Evolutionary conservation across 2,888 invertebrate genomes (phyloP).

Genomic region (Standfussiana lucernea): DNA sequence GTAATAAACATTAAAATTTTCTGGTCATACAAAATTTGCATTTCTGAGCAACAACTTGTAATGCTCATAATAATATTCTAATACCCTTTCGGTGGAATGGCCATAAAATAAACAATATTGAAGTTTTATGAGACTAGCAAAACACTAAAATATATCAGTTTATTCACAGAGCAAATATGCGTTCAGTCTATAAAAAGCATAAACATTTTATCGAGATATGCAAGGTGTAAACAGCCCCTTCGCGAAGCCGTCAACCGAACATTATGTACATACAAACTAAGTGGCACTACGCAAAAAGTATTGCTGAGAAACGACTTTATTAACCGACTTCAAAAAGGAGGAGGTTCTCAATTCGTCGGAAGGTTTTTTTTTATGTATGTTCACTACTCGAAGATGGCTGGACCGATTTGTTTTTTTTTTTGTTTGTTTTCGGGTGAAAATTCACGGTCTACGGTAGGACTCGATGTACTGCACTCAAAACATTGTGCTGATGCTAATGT

Average conservation of each 20-base stretch:
- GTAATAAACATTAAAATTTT: not conserved
- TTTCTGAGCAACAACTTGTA: not conserved
- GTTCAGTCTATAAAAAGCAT: not conserved
- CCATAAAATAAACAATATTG: not conserved
- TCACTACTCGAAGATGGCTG: no score
- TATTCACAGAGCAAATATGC: not conserved
- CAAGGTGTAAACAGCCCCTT: not conserved
- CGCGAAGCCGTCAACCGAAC: not conserved
- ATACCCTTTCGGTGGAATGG: not conserved
- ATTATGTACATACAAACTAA: not conserved
- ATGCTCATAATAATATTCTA: not conserved
- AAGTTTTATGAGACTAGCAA: not conserved
- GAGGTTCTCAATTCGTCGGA: no score
- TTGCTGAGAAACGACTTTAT: not conserved
- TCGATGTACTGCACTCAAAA: not conserved
- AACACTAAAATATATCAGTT: not conserved
- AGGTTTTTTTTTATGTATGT: no score
- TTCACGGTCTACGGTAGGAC: not conserved
- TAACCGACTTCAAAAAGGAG: no score
- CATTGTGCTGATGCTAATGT: not conserved
- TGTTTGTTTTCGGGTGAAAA: not conserved
- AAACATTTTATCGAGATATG: not conserved
- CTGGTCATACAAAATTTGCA: slow-evolving; percentile 8
- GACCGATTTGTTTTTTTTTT: no score
- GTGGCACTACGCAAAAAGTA: not conserved